These are phyloP conservation scores for Chaunax sp. DNA, from an alignment of 2,797 vertebrate species.

Conservation along the genomic window DNA sequence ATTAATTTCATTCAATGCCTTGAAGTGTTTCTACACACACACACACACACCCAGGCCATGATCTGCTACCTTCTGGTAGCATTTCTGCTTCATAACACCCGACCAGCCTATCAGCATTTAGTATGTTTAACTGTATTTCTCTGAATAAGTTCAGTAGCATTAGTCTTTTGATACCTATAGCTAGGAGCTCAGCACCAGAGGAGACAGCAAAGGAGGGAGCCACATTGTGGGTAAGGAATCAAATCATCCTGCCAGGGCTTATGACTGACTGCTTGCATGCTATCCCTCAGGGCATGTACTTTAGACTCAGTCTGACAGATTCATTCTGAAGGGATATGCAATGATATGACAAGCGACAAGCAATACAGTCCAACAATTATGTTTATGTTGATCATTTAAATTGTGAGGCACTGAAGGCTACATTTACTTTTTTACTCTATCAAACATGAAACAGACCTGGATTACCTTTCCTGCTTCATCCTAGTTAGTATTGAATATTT, in stretches of 20 bases:
- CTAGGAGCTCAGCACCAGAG: background rate
- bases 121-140: too few relatives aligned
- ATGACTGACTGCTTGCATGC: conserved; percentile 1
- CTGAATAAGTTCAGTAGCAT: too few relatives aligned
- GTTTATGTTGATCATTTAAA: background rate
- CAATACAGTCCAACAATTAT: too few relatives aligned
- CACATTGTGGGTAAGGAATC: conserved; percentile 4
- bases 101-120: background rate
- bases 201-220: conserved; percentile 1
- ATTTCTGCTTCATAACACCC: background rate
- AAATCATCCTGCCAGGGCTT: background rate
- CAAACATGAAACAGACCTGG: too few relatives aligned
- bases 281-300: background rate
- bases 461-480: too few relatives aligned
- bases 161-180: too few relatives aligned
- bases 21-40: background rate
- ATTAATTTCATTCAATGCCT: background rate
- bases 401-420: too few relatives aligned
- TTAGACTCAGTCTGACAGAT: background rate
- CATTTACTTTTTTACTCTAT: too few relatives aligned
- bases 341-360: background rate
- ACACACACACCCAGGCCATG: background rate
- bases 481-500: too few relatives aligned
- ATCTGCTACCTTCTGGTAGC: background rate
- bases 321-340: conserved; percentile 19